Conservation (phyloP, 2,888 invertebrate species). For the Acanthosoma haemorrhoidale region DNA sequence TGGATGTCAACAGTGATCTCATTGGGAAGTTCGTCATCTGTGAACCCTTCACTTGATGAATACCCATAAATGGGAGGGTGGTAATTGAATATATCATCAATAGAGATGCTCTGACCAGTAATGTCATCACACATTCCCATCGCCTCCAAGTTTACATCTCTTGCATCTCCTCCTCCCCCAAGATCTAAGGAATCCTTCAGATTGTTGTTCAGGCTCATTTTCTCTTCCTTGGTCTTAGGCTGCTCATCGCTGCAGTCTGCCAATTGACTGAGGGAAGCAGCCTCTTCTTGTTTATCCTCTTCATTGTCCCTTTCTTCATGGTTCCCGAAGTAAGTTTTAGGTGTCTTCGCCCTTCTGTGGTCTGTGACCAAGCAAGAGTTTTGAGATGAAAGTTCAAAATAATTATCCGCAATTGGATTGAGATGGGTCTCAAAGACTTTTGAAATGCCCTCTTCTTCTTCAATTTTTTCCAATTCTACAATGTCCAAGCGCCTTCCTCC, state of each 20-base stretch:
- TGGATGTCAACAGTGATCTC: constrained; percentile 2
- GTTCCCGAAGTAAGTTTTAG: background rate
- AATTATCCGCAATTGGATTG: background rate
- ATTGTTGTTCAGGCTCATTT: background rate
- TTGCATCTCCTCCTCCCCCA: background rate
- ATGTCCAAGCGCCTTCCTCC: constrained; percentile 29
- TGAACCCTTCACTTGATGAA: background rate
- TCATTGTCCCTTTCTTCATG: background rate
- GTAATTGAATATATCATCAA: background rate
- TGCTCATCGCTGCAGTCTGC: background rate
- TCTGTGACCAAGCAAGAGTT: constrained; percentile 16
- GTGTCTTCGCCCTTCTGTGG: background rate
- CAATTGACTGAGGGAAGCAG: background rate
- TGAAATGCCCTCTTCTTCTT: constrained; percentile 17
- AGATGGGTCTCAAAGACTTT: background rate
- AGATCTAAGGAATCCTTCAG: background rate
- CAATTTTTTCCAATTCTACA: constrained; percentile 34
- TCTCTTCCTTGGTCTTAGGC: background rate
- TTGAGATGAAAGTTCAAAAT: too few relatives aligned
- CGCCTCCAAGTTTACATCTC: background rate
- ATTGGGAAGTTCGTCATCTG: constrained; percentile 14
- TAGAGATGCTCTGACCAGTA: background rate
- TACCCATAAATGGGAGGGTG: background rate
- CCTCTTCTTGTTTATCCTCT: constrained; percentile 14
- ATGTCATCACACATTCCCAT: background rate